Base-by-base conservation (phyloP, 2,888 invertebrate genomes). In the Lasioglossum oenotherae region DNA sequence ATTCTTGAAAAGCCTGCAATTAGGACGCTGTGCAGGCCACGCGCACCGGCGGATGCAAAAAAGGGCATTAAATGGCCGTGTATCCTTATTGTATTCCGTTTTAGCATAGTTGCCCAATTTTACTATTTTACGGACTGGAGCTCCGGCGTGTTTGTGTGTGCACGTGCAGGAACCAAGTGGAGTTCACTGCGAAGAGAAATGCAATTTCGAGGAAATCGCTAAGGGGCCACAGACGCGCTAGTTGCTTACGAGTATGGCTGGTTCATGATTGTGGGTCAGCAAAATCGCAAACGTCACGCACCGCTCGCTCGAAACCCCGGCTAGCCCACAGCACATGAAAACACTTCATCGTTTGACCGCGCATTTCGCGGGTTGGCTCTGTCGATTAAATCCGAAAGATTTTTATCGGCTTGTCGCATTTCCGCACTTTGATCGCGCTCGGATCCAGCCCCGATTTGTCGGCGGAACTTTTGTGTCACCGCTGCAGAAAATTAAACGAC, bases 41-140 rank as follows among this genome's bases (percentile, higher is more conserved):
- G 35, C 67, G 67, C 35, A 72, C 35, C 64, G 72, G 71, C 78
- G 73, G 23, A 78, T 19, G 72, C 73, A 31, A 38, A 73, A 38
- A 31, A 71, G 69, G 80, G 74, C 78, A 81, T 83, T 85, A 87
- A 85, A 81, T 84, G 82, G 74, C 60, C 80, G 80, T 80, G 79
- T 57, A 80, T 84, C 88, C 88, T 89, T 88, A 89, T 88, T 89
- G 83, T 87, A 79, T 88, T 77, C 81, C 82, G 84, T 81, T 89
- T 82, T 80, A 83, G 72, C 78, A 81, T 71, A 64, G 80, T 69
- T 77, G 82, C 77, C 86, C 73, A 89, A 89, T 89, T 89, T 88
- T 81, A 82, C 87, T 84, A 85, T 85, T 89, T 85, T 85, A 80
- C 82, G 80, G 49, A 76, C 64, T 64, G 27, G 19, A 27, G 57